Conservation (phyloP, 2,113 vertebrate species). For the Puntigrus tetrazona region DNA sequence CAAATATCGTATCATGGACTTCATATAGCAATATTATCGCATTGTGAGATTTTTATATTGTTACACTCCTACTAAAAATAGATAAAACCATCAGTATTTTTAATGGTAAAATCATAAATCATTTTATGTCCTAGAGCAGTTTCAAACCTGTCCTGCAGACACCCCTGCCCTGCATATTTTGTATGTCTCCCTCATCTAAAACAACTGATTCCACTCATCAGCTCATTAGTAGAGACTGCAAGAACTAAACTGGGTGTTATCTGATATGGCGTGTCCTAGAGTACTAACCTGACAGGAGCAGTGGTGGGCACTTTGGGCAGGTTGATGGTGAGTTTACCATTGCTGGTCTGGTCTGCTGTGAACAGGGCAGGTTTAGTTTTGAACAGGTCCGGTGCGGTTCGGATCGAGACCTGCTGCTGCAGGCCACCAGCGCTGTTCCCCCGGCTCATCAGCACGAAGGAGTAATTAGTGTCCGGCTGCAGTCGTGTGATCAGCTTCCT, state of each 20-base stretch:
- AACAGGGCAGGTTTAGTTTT: conserved; percentile 78
- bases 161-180: too few species aligned
- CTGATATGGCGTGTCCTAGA: not conserved
- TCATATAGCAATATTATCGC: too few species aligned
- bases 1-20: too few species aligned
- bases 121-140: too few species aligned
- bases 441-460: conserved; percentile 91
- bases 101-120: not conserved
- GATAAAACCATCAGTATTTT: not conserved
- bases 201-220: too few species aligned
- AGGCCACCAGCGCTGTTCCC: conserved; percentile 89
- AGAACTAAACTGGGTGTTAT: too few species aligned
- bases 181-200: too few species aligned
- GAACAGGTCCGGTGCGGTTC: conserved; percentile 88
- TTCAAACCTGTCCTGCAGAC: too few species aligned
- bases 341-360: conserved; percentile 78
- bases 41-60: too few species aligned
- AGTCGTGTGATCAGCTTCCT: conserved; percentile 89
- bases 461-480: conserved; percentile 91
- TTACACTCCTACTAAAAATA: too few species aligned
- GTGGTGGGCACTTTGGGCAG: conserved; percentile 81
- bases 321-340: conserved; percentile 79
- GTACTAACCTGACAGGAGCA: conserved; percentile 81
- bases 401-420: conserved; percentile 93
- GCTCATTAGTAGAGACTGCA: too few species aligned